Base-by-base conservation (phyloP, 2,113 vertebrate genomes). In the Oenanthe oenanthe region DNA sequence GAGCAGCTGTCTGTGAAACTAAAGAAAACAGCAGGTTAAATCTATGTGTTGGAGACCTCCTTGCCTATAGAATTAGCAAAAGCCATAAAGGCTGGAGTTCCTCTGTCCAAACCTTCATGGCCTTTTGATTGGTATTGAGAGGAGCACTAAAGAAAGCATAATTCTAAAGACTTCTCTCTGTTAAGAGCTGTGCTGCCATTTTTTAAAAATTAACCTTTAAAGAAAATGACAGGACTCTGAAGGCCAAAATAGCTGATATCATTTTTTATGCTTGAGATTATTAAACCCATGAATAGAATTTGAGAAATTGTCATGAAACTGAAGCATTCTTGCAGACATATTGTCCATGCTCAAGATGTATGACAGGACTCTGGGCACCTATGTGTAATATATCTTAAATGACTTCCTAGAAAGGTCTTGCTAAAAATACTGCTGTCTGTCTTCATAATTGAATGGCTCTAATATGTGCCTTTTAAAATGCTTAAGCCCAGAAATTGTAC, bases 301-400 rank as follows among this genome's bases (percentile, higher is more conserved):
- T 92, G 86, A 89, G 88, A 89, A 85, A 93, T 16, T 72, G 86
- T 91, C 70, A 25, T 81, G 80, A 92, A 91, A 78, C 80, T 85
- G 34, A 80, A 78, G 65, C 65, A 72, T 93, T 93, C 62, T 71
- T 75, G 54, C 86, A 89, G 80, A 94, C 34, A 9, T 92, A 90
- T 85, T 4, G 0, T 92, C 75, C 75, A 34, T 65, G 63, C 43
- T 87, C 6, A 93, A 94, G 96, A 96, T 96, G 92, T 74, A 94
- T 92, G 79, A 80, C 50, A 70, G 24, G 56, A 85, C 75, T 91
- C 87, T 57, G 61, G 17, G 48, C 84, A 95, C 82, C 75, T 88
- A 65, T 34, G 11, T 67, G 81, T 79, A 92, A 97, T 94, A 90
- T 89, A 93, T 92, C 91, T 86, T 95, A 73, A 94, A 75, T 57